Evolutionary conservation across 2,888 invertebrate species (phyloP).

Genomic region (Drosophila birchii): DNA sequence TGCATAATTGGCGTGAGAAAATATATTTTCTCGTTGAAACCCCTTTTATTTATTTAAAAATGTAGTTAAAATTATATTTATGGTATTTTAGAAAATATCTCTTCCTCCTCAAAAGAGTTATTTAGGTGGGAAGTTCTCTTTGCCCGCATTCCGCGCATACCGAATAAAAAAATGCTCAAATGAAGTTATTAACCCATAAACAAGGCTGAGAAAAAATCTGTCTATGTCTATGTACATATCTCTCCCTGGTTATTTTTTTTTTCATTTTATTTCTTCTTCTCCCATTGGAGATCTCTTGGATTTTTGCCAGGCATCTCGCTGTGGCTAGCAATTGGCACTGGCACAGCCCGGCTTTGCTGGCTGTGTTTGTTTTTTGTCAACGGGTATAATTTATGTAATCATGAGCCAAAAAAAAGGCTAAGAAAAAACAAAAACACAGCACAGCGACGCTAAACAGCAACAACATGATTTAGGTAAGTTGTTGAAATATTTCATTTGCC

Average conservation of each 20-base stretch:
- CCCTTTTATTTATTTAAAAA: no score
- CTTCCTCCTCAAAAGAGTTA: neutral
- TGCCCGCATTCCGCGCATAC: slow-evolving; percentile 61
- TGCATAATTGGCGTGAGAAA: slow-evolving; percentile 1
- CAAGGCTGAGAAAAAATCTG: slow-evolving; percentile 46
- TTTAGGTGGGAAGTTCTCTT: slow-evolving; percentile 21
- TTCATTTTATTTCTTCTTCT: neutral
- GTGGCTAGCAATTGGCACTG: slow-evolving; percentile 37
- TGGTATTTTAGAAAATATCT: slow-evolving; percentile 2
- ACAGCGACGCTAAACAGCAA: slow-evolving; percentile 27
- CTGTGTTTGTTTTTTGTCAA: slow-evolving; percentile 57
- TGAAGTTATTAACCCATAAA: slow-evolving; percentile 63
- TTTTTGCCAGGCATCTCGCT: slow-evolving; percentile 12
- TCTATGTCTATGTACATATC: slow-evolving; percentile 4
- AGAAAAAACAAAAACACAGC: slow-evolving; percentile 23
- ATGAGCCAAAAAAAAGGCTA: slow-evolving; percentile 32
- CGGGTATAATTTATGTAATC: slow-evolving; percentile 71
- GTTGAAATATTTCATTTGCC: slow-evolving; percentile 56
- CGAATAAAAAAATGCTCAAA: slow-evolving; percentile 27
- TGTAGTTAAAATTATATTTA: neutral
- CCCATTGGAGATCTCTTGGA: slow-evolving; percentile 7
- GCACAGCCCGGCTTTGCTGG: slow-evolving; percentile 7
- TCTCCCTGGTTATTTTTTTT: neutral
- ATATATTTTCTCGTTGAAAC: neutral
- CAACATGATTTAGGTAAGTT: slow-evolving; percentile 57